Evolutionary conservation across 1,140 invertebrate species (phyloP), one percentile per base, ranked within the genome.

Genomic region (Formica selysi): DNA sequence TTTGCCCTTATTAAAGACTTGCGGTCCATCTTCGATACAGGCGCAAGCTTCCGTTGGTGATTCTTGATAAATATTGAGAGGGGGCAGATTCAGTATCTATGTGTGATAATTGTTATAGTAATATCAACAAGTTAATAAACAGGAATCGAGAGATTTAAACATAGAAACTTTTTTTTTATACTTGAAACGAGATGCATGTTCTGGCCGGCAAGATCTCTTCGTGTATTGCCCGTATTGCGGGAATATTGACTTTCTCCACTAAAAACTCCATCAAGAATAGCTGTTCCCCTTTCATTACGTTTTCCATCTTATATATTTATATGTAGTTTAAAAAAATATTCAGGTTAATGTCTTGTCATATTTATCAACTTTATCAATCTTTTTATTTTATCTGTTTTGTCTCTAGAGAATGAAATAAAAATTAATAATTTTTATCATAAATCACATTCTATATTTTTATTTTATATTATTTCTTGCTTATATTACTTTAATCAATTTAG

Each of bases 1-100:
- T 84, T 95, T 95, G 7, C 95, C 95, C 76, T 94, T 95, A 29
- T 91, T 91, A 41, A 95, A 95, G 7, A 94, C 32, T 44, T 95
- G 92, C 0, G 79, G 67, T 4, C 92, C 91, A 8, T 74, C 73
- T 3, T 87, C 84, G 4, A 2, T 6, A 26, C 93, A 94, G 51
- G 86, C 83, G 64, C 93, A 94, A 8, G 80, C 65, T 19, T 92
- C 88, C 0, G 89, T 68, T 2, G 91, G 36, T 0, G 92, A 85
- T 65, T 95, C 92, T 78, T 95, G 93, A 68, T 92, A 90, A n/a
- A 95, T 94, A 68, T 93, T 92, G 4, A 95, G 83, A 0, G 90
- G 65, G 0, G 94, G 92, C 6, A 95, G 76, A 62, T 92, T 90
- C 22, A 95, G 79, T 57, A 95, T 93, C 93, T 95, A 74, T 44